These are phyloP conservation scores for Torymus aiolomorphi DNA, from an alignment of 2,888 invertebrate species.

Conservation along the genomic window DNA sequence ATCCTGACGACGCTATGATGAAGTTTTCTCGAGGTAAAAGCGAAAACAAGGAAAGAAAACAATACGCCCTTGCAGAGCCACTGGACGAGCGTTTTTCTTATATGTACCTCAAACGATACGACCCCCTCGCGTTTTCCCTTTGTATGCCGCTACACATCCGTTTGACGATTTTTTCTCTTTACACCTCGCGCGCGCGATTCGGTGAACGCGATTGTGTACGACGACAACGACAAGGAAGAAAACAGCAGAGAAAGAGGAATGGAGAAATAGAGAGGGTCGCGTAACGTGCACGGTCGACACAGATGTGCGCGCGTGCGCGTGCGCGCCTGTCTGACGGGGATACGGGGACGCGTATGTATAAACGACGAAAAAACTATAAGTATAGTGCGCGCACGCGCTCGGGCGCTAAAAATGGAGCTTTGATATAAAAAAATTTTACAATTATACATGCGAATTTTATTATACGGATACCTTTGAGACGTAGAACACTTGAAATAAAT, in stretches of 20 bases:
- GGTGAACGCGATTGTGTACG: neutral
- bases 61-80: neutral
- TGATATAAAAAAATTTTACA: conserved; percentile 57
- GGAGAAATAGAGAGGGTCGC: neutral
- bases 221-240: neutral
- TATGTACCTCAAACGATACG: neutral
- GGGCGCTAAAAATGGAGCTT: conserved; percentile 49
- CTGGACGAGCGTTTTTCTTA: neutral
- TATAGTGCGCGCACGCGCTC: conserved; percentile 1
- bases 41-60: neutral
- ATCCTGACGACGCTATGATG: conserved; percentile 47
- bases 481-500: conserved; percentile 12
- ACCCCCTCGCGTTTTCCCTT: conserved; percentile 39
- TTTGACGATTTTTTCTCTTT: conserved; percentile 29
- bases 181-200: conserved; percentile 14
- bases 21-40: conserved; percentile 4
- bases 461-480: conserved; percentile 45
- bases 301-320: neutral
- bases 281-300: neutral
- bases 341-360: neutral
- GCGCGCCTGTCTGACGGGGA: too few species aligned
- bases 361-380: neutral
- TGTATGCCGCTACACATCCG: conserved; percentile 7
- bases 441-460: conserved; percentile 57
- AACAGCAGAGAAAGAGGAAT: conserved; percentile 4